phyloP scores from a whole-genome alignment of 2,113 vertebrate genomes.

The Corythaeola cristata region DNA sequence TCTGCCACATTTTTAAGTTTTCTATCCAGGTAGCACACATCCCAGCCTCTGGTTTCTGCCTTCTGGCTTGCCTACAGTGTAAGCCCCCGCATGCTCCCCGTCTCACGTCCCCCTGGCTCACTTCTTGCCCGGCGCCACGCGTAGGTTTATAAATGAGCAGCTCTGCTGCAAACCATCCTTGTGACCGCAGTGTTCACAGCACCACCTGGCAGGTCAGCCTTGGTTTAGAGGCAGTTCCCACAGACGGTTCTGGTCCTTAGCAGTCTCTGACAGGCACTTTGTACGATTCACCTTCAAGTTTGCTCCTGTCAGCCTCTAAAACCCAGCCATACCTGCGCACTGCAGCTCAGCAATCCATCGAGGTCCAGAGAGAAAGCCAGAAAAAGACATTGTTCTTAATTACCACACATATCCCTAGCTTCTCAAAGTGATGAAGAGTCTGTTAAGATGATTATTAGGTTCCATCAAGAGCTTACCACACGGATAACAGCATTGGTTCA shows the following conservation, averaged over 20 bases:
- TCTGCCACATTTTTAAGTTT: neutral
- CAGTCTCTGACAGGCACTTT: neutral
- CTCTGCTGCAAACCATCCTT: neutral
- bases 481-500: neutral
- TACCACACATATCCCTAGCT: neutral
- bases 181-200: neutral
- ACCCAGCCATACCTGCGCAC: neutral
- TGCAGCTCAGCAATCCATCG: neutral
- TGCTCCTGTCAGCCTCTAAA: neutral
- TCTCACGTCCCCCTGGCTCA: neutral
- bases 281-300: neutral
- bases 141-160: neutral
- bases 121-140: neutral
- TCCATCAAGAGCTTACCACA: neutral
- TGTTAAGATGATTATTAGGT: neutral
- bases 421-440: neutral
- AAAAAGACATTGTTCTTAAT: neutral
- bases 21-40: neutral
- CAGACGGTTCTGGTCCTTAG: neutral
- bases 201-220: neutral
- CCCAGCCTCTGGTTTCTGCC: neutral
- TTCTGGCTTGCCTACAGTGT: neutral
- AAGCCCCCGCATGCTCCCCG: neutral
- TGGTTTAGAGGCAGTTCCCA: neutral
- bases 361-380: neutral